Conservation (phyloP, 1,140 invertebrate genomes). For the Geopemphigus sp. region DNA sequence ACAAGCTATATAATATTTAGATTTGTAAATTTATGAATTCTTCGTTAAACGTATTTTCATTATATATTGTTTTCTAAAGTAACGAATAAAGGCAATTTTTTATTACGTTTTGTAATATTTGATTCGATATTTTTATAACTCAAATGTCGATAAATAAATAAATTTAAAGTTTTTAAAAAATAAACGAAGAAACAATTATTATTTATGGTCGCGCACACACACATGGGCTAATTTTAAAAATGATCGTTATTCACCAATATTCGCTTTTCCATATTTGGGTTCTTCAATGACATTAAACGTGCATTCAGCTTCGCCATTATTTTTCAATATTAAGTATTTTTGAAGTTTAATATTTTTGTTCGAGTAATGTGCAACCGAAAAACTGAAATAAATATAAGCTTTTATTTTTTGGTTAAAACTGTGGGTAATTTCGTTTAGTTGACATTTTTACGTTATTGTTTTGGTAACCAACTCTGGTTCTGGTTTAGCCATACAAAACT, state of each 20-base stretch:
- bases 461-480: constrained; percentile 34
- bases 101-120: too few species aligned
- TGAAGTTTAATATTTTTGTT: background rate
- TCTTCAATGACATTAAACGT: constrained; percentile 16
- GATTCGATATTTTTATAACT: too few species aligned
- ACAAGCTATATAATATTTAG: too few species aligned
- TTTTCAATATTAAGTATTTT: constrained; percentile 19
- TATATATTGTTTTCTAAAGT: too few species aligned
- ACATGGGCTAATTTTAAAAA: too few species aligned
- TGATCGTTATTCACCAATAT: background rate
- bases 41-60: too few species aligned
- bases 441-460: constrained; percentile 24
- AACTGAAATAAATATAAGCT: background rate
- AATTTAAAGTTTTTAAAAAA: too few species aligned
- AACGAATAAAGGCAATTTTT: too few species aligned
- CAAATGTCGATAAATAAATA: too few species aligned
- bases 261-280: background rate
- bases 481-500: constrained; percentile 13
- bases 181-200: too few species aligned
- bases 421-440: background rate
- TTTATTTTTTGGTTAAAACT: background rate
- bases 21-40: too few species aligned
- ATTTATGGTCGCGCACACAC: too few species aligned
- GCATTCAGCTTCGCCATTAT: constrained; percentile 16
- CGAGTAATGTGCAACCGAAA: background rate